Evolutionary conservation across 2,113 vertebrate genomes (phyloP), one percentile per base, ranked within the genome.

Genomic region (Pelecanoides urinatrix): DNA sequence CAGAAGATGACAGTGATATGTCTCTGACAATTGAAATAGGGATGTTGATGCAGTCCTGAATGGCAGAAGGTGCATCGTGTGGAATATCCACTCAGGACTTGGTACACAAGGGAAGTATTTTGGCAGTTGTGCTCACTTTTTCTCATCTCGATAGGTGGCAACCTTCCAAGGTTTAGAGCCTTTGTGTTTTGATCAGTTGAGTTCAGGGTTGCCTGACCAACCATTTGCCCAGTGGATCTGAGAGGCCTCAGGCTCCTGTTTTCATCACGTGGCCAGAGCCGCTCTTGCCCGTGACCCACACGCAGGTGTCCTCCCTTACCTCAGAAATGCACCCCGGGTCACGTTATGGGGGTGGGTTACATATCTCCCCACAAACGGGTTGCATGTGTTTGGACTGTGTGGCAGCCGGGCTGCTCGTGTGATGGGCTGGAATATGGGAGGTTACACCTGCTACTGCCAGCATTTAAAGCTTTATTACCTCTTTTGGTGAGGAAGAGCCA

Each of bases 351-450:
- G 29, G 7, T 55, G 44, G 16, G 15, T 75, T 67, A 27, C 36
- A 1, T 49, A 52, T 26, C 16, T 90, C 34, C 32, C 8, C 5
- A 1, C 1, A 3, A 26, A 15, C 1, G 2, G 27, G 21, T 65
- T 70, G 20, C 16, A 10, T n/a, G 23, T 73, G 23, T 61, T 76
- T 53, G 49, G 21, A 5, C 40, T 52, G 63, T 72, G 20, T 42
- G 72, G 14, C 44, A 42, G 23, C 6, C 0, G 0, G n/a, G 10
- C 62, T 71, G 1, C 5, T 7, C 6, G 2, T 2, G 5, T 2
- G 4, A 7, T 56, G 58, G 80, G 40, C 34, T 70, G 80, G 45
- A 49, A 15, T 58, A 14, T 26, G 27, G 16, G 11, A 2, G 4
- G 15, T 44, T 80, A 5, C 11, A 49, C 42, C 55, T 91, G 36